A percentile compares a stretch with the other conserved stretches of the same genome.
phyloP scores from a whole-genome alignment of 2,113 vertebrate genomes.

The Procavia capensis region DNA sequence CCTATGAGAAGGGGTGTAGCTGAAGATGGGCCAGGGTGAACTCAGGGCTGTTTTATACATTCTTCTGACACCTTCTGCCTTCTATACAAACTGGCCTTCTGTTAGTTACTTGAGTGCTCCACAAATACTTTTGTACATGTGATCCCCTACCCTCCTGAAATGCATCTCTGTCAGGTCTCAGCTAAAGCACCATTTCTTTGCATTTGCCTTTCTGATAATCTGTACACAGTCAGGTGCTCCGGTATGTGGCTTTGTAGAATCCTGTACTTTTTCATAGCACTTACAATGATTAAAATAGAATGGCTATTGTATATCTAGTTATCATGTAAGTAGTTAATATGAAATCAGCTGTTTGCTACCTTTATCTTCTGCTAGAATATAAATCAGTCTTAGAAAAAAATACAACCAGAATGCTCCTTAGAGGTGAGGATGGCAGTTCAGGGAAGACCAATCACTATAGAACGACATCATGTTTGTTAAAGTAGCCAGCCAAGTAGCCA shows the following conservation, averaged over 20 bases:
- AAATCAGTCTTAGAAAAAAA: too few species aligned
- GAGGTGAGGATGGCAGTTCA: too few species aligned
- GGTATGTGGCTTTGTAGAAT: neutral
- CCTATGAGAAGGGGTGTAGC: neutral
- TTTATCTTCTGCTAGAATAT: neutral
- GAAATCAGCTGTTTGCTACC: neutral
- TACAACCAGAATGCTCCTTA: too few species aligned
- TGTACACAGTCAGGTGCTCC: neutral
- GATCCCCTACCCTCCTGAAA: neutral
- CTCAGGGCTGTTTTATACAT: neutral
- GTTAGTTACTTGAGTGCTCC: neutral
- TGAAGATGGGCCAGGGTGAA: neutral
- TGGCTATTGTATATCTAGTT: neutral
- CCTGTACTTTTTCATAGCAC: neutral
- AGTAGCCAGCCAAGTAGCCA: too few species aligned
- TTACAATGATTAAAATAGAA: neutral
- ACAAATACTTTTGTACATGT: neutral
- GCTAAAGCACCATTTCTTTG: conserved; percentile 4
- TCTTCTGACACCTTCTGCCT: neutral
- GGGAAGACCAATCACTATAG: too few species aligned
- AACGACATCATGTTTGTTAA: too few species aligned
- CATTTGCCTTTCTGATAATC: conserved; percentile 31
- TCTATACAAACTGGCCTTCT: neutral
- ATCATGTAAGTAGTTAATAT: neutral
- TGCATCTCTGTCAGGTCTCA: neutral